A percentile compares a stretch with the other conserved stretches of the same genome.
Conservation (phyloP, 53 echinoderm and acorn worm genomes). For the Arbacia lixula region DNA sequence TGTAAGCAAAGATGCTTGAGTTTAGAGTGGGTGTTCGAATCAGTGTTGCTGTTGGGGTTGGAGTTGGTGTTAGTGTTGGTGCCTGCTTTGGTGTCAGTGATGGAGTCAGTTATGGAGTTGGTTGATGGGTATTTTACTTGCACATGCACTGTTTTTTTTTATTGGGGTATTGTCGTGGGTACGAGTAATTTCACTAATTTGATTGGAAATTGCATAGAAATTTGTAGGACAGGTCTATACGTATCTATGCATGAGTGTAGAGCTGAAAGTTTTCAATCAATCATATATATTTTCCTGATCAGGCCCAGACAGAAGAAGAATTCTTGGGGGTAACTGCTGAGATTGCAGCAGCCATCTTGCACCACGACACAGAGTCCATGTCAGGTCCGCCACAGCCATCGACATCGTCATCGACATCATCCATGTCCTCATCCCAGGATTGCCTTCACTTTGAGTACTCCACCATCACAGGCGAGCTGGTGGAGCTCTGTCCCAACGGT, state of each 20-base stretch:
- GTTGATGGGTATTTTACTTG: neutral
- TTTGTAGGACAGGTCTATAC: too few species aligned
- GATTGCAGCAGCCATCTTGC: conserved; percentile 48
- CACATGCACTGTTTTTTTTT: too few species aligned
- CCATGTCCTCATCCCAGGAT: neutral
- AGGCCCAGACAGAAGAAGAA: conserved; percentile 70
- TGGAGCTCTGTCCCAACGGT: conserved; percentile 82
- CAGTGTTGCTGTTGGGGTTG: neutral
- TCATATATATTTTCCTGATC: neutral
- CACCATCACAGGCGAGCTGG: conserved; percentile 65
- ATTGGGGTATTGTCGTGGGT: too few species aligned
- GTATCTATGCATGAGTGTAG: too few species aligned
- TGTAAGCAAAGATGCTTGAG: neutral
- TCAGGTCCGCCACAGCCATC: conserved; percentile 21
- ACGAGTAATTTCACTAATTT: too few species aligned
- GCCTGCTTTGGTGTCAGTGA: neutral
- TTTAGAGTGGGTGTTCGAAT: neutral
- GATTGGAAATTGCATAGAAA: too few species aligned
- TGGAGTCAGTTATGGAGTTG: neutral
- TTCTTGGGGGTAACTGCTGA: conserved; percentile 60
- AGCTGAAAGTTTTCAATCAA: too few species aligned
- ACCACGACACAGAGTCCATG: conserved; percentile 39
- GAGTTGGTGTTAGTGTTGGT: neutral
- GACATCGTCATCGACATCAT: too few species aligned
- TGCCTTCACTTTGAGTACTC: conserved; percentile 69